Base-by-base conservation (phyloP, 2,113 vertebrate genomes). In the Upupa epops region DNA sequence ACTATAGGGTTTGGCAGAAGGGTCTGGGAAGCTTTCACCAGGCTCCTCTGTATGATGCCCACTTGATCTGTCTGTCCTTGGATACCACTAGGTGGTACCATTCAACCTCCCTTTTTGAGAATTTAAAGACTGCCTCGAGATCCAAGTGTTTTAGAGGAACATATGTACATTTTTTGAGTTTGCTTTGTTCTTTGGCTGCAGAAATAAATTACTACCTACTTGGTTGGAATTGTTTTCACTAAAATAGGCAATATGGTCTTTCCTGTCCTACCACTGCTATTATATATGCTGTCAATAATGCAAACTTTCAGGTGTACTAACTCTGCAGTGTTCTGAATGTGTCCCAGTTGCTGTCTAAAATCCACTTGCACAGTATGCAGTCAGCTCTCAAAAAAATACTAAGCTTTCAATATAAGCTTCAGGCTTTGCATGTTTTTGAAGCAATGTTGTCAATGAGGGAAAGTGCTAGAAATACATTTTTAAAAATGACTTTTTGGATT, bases 51-150 rank as follows among this genome's bases (percentile, higher is more conserved):
- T 49, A 64, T 51, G 49, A 84, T 90, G 51, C 34, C 78, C n/a
- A 7, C 63, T 56, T 81, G 85, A 79, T 51, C 88, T 34, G 0
- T 31, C 16, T 76, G 78, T 51, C 65, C n/a, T 3, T 75, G 84
- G 75, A 17, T 56, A 51, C 94, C 91, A 72, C 95, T 95, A 91
- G 94, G 66, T 96, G 95, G 88, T 96, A 89, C 71, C 88, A 59
- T 75, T 74, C 73, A 45, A 60, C 86, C 85, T 97, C 42, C 70
- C 73, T 69, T 29, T 29, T 55, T 36, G 24, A 9, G 75, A 70
- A 65, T 51, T 45, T n/a, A 40, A 28, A 83, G 69, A 36, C 68
- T 85, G 28, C 18, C 56, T 55, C 49, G 11, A 31, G 40, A 24
- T 92, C 42, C 73, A 46, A 24, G 7, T 8, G 26, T 46, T 91